Evolutionary conservation across 2,113 vertebrate species (phyloP), one percentile per base, ranked within the genome.

Genomic region (Morphnarchus princeps): DNA sequence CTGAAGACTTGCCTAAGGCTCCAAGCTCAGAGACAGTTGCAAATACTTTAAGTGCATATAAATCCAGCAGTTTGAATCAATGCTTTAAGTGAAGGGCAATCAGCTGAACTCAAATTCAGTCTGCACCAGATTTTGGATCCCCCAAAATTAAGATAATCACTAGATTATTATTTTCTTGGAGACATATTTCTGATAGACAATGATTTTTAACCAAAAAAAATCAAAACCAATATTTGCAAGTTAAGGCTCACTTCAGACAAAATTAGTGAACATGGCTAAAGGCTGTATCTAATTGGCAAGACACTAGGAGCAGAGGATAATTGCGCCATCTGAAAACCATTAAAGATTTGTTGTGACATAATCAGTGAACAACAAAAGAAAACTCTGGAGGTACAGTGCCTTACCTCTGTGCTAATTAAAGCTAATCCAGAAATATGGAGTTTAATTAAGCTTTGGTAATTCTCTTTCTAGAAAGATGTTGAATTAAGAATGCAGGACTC

Each of bases 331-430:
- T 83, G 91, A 95, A 94, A 95, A 70, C 82, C 71, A 36, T 74
- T 94, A 90, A 89, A 91, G 80, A 83, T 77, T 70, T 61, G 71
- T 87, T 90, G 38, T 62, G 59, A 94, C 54, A 49, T 59, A 65
- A 92, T 81, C 95, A 94, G 72, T 82, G 83, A 92, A 81, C 90
- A 97, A 91, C 81, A 93, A 95, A 95, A 62, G 81, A 69, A 91
- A 73, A 76, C 70, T 94, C 88, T 54, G 55, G 67, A 81, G 70
- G 49, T 82, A 50, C 31, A 16, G 14, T 15, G 26, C 43, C 72
- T 77, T 70, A 45, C 84, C 59, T 89, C 66, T 49, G 24, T 78
- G 52, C 71, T 97, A 77, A 91, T 88, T 93, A 94, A 86, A 80
- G 63, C 32, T 76, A 94, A 91, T 84, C 71, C 89, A 90, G 62